Percentiles rank a stretch among this genome's conserved stretches.
These are phyloP conservation scores for Parnassius orleans DNA, from an alignment of 2,888 invertebrate genomes.

Conservation along the genomic window DNA sequence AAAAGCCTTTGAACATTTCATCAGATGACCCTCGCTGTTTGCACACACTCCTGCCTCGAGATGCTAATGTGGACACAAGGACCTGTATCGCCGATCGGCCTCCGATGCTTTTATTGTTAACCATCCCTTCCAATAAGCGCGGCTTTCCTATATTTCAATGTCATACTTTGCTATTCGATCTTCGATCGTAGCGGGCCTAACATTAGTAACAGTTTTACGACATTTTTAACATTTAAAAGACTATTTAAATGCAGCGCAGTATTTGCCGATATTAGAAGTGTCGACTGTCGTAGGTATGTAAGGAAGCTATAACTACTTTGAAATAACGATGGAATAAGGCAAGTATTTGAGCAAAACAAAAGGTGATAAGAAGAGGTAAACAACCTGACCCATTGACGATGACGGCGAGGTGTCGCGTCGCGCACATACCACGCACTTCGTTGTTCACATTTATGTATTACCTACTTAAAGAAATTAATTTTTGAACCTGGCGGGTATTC, in stretches of 20 bases:
- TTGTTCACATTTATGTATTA: not conserved
- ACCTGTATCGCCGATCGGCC: slow-evolving; percentile 78
- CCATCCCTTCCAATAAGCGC: slow-evolving; percentile 51
- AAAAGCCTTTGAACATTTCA: slow-evolving; percentile 82
- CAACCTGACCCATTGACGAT: slow-evolving; percentile 77
- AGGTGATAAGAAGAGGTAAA: slow-evolving; percentile 80
- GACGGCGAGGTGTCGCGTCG: slow-evolving; percentile 51
- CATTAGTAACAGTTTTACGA: slow-evolving; percentile 21
- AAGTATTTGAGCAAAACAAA: slow-evolving; percentile 77
- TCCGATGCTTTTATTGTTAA: slow-evolving; percentile 74
- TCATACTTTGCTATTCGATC: slow-evolving; percentile 62
- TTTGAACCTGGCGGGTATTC: not conserved
- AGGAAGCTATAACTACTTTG: slow-evolving; percentile 51
- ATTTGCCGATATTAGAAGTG: slow-evolving; percentile 9
- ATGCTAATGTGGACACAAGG: slow-evolving; percentile 81
- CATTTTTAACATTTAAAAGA: not conserved
- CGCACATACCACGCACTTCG: slow-evolving; percentile 33
- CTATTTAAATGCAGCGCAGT: slow-evolving; percentile 1
- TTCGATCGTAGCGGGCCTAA: slow-evolving; percentile 54
- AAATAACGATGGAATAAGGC: slow-evolving; percentile 44
- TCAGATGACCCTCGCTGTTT: slow-evolving; percentile 80
- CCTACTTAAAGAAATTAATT: not conserved
- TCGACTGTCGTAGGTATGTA: slow-evolving; percentile 36
- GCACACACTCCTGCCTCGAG: slow-evolving; percentile 77
- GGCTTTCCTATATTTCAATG: slow-evolving; percentile 72